Evolutionary conservation across 2,888 invertebrate genomes (phyloP).

Genomic region (Agrotis exclamationis): DNA sequence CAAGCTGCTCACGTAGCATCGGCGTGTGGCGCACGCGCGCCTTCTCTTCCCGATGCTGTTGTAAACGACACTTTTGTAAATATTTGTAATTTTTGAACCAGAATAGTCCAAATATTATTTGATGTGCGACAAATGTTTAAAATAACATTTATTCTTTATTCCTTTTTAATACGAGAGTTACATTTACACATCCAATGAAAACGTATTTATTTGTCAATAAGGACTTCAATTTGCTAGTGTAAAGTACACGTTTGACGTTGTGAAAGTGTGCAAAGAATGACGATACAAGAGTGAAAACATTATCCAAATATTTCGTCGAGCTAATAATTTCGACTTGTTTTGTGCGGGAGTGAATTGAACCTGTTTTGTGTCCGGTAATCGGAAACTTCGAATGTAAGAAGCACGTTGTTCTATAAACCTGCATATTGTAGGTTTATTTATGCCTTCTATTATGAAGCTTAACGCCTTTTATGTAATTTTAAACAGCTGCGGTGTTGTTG

Average conservation of each 20-base stretch:
- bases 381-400: conserved; percentile 80
- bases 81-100: conserved; percentile 80
- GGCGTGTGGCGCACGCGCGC: conserved; percentile 88
- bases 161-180: conserved; percentile 71
- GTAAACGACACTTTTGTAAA: conserved; percentile 80
- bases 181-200: conserved; percentile 69
- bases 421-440: conserved; percentile 87
- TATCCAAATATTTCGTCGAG: conserved; percentile 77
- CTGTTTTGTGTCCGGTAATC: conserved; percentile 79
- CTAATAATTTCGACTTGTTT: conserved; percentile 76
- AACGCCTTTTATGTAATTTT: conserved; percentile 71
- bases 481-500: conserved; percentile 67
- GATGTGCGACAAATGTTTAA: conserved; percentile 76
- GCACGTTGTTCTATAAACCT: conserved; percentile 84
- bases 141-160: conserved; percentile 76
- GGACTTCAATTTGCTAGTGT: conserved; percentile 88
- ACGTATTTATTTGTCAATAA: conserved; percentile 80
- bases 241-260: conserved; percentile 81
- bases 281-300: conserved; percentile 79
- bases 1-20: conserved; percentile 98
- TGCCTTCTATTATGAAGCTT: conserved; percentile 75
- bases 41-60: conserved; percentile 68
- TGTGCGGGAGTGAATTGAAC: conserved; percentile 83
- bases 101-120: conserved; percentile 78
- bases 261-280: conserved; percentile 85